Evolutionary conservation across 1,140 invertebrate species (phyloP), one percentile per base, ranked within the genome.

Genomic region (Drosophila leontia): DNA sequence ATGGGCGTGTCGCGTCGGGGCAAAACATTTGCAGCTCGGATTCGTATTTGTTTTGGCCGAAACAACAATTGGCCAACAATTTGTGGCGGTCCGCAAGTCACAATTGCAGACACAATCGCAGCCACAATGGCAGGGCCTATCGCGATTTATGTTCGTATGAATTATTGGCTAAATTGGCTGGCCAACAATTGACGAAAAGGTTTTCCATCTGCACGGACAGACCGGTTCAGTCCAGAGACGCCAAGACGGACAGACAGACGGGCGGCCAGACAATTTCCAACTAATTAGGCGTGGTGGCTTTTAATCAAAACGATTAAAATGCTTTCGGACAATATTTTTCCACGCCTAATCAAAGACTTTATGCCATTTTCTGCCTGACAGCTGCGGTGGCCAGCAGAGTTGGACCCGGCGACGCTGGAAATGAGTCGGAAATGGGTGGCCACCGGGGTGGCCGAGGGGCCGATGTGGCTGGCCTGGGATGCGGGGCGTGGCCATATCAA

Each of bases 261-360:
- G 17, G 23, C 42, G 9, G 48, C 35, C 60, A 17, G 42, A 78
- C 70, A 81, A 77, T 80, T 88, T 84, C 51, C 84, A 90, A 79
- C 85, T 90, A 90, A 90, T 90, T 90, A 90, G 85, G 85, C 82
- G 86, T 90, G 85, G 81, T 90, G 67, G 85, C 85, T 90, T 90
- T 90, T 90, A 90, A 90, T 90, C 85, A 90, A 90, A 90, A 90
- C 85, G 81, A 90, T 90, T 90, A 90, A 90, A 90, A 90, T 90
- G 85, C 85, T 90, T 90, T 90, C 78, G 78, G 85, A 90, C 81
- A 90, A 90, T 90, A 90, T 90, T 90, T 90, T 90, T 90, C 85
- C 85, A 90, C 81, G 85, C 85, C 85, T 88, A 90, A 88, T 88
- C 85, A 88, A 82, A 90, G 81, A 84, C 78, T 81, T 65, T 76